Evolutionary conservation across 1,140 invertebrate genomes (phyloP).

Genomic region (Aphidius gifuensis): DNA sequence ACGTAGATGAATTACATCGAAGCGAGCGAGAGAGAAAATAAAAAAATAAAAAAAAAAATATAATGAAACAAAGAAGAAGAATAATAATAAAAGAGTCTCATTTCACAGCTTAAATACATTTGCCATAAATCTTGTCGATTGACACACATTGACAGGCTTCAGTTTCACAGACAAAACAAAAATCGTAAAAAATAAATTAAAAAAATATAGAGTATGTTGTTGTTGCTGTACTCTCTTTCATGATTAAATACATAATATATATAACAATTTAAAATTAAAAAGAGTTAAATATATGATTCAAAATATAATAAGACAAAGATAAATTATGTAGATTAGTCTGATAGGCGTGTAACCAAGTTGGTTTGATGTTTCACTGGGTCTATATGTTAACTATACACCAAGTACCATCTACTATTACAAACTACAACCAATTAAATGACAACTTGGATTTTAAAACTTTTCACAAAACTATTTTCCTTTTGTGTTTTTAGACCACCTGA

Average conservation of each 20-base stretch:
- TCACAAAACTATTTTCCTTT: too few species aligned
- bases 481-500: too few species aligned
- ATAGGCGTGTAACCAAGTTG: constrained; percentile 27
- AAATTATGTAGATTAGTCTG: constrained; percentile 21
- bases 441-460: too few species aligned
- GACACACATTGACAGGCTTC: constrained; percentile 1
- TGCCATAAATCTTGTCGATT: constrained; percentile 10
- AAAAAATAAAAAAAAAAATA: background rate
- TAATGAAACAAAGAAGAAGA: background rate
- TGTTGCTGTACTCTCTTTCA: background rate
- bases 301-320: constrained; percentile 6
- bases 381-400: background rate
- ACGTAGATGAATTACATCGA: constrained; percentile 11
- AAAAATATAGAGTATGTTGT: too few species aligned
- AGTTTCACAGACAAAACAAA: too few species aligned
- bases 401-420: too few species aligned
- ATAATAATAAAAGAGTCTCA: too few species aligned
- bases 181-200: too few species aligned
- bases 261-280: constrained; percentile 1
- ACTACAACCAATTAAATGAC: too few species aligned
- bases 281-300: constrained; percentile 5
- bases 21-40: background rate
- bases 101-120: background rate
- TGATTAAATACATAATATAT: constrained; percentile 4
- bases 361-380: constrained; percentile 18